phyloP scores from a whole-genome alignment of 2,113 vertebrate genomes.

The Chamaetylas fuelleborni region DNA sequence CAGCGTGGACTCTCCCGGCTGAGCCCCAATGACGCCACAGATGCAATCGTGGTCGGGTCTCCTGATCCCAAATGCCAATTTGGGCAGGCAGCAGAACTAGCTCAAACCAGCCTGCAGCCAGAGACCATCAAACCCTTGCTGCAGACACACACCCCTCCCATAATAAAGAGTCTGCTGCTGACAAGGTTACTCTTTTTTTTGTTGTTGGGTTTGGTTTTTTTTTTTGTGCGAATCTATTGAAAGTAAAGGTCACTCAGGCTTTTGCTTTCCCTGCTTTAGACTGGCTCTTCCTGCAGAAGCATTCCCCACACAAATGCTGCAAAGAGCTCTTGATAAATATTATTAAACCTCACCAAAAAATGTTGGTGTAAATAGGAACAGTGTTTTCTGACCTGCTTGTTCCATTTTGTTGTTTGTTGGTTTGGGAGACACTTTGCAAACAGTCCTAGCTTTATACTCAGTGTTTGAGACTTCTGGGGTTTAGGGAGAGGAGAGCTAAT shows the following conservation, averaged over 20 bases:
- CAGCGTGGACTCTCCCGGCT: not conserved
- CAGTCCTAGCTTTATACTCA: not conserved
- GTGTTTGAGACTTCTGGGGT: not conserved
- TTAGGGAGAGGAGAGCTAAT: not conserved
- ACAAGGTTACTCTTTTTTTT: not conserved
- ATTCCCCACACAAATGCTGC: not conserved
- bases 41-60: not conserved
- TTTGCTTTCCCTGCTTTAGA: not conserved
- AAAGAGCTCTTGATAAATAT: not conserved
- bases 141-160: not conserved
- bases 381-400: not conserved
- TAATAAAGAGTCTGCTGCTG: slow-evolving; percentile 8
- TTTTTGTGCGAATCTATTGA: not conserved
- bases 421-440: not conserved
- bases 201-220: not conserved
- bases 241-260: not conserved
- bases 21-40: not conserved
- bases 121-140: not conserved
- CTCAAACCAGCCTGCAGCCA: not conserved
- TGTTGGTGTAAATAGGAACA: not conserved
- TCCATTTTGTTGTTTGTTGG: not conserved
- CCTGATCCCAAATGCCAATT: not conserved
- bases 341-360: not conserved
- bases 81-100: not conserved
- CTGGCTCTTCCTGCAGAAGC: not conserved